Conservation (phyloP, 1,140 invertebrate species). For the Drosophila bocqueti region DNA sequence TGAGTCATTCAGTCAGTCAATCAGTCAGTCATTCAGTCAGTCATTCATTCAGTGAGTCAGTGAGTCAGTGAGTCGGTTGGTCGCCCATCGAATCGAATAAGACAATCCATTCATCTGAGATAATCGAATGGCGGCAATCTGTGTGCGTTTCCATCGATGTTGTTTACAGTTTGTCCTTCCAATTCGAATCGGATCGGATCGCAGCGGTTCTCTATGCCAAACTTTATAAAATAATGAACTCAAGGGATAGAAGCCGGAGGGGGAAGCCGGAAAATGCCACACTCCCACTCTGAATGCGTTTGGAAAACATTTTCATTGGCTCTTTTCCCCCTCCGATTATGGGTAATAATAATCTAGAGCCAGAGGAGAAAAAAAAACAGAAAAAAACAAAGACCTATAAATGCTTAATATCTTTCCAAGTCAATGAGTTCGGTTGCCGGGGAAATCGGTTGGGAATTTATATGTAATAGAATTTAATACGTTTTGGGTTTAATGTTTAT, state of each 20-base stretch:
- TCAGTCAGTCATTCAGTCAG: not conserved
- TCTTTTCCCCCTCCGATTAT: conserved; percentile 7
- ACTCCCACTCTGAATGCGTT: conserved; percentile 3
- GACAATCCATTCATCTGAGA: conserved; percentile 78
- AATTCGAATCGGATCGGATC: conserved; percentile 3
- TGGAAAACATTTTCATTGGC: conserved; percentile 22
- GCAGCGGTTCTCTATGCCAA: conserved; percentile 25
- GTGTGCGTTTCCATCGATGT: conserved; percentile 28
- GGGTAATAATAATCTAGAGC: conserved; percentile 12
- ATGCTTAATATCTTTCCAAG: conserved; percentile 8
- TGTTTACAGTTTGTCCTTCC: conserved; percentile 42
- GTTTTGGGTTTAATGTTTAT: not conserved
- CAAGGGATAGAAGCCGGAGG: not conserved
- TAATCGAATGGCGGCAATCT: conserved; percentile 69
- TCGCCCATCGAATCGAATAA: conserved; percentile 73
- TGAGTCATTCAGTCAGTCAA: conserved; percentile 3
- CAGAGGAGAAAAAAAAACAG: not conserved
- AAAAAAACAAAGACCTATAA: conserved; percentile 5
- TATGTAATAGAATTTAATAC: not conserved
- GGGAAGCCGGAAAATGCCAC: conserved; percentile 9
- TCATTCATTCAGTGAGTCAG: conserved; percentile 6
- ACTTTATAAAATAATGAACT: conserved; percentile 48
- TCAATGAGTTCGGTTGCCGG: conserved; percentile 1
- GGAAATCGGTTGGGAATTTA: not conserved
- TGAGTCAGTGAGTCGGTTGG: conserved; percentile 23